phyloP scores from a whole-genome alignment of 2,888 invertebrate genomes.

The Nemapogon koenigi region DNA sequence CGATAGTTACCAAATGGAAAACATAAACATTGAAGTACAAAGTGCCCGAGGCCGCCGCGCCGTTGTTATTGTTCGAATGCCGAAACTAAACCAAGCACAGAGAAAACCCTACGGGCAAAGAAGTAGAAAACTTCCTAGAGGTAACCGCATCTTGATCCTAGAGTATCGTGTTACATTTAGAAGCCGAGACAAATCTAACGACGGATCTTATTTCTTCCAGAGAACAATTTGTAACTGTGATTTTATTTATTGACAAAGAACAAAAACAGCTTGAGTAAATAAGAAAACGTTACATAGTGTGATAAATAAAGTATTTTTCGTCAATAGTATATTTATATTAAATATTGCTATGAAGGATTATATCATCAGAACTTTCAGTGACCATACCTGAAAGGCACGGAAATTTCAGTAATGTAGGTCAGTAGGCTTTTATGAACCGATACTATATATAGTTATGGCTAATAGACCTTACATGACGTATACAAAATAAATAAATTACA shows the following conservation, averaged over 20 bases:
- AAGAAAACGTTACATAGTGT: too few relatives aligned
- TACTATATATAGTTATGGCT: too few relatives aligned
- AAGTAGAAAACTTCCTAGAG: constrained; percentile 3
- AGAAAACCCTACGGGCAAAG: constrained; percentile 10
- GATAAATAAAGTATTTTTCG: too few relatives aligned
- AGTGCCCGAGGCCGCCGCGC: constrained; percentile 34
- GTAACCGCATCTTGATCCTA: not conserved
- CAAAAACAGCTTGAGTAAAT: too few relatives aligned
- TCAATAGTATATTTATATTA: too few relatives aligned
- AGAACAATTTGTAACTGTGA: not conserved
- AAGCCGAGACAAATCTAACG: not conserved
- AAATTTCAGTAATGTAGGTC: too few relatives aligned
- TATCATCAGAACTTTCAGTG: too few relatives aligned
- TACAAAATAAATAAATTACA: too few relatives aligned
- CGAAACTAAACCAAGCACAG: constrained; percentile 38
- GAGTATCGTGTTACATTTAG: constrained; percentile 7
- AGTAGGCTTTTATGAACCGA: too few relatives aligned
- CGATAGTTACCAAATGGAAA: constrained; percentile 44
- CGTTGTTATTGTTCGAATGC: constrained; percentile 56
- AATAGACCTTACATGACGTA: too few relatives aligned
- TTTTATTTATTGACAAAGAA: not conserved
- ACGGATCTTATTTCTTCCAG: not conserved
- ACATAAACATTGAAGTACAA: constrained; percentile 45
- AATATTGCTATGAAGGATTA: too few relatives aligned
- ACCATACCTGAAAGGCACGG: too few relatives aligned